Percentiles rank a stretch among this genome's conserved stretches.
Conservation (phyloP, 2,113 vertebrate species). For the Phylloscopus trochiloides region DNA sequence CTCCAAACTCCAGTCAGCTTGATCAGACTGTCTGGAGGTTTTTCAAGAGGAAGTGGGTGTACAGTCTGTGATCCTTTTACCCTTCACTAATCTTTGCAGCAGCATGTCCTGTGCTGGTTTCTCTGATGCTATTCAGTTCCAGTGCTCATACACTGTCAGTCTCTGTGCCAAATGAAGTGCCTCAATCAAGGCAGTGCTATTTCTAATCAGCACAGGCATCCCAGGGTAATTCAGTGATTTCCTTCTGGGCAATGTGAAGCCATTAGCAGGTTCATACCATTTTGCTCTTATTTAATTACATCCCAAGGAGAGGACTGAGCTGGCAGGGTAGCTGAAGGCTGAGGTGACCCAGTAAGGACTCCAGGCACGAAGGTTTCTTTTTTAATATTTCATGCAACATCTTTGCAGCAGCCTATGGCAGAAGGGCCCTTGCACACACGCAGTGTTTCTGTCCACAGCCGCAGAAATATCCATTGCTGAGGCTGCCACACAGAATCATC, state of each 20-base stretch:
- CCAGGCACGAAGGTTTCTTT: background rate
- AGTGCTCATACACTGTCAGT: background rate
- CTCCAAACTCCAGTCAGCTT: background rate
- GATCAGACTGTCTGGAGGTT: background rate
- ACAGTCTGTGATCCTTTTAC: background rate
- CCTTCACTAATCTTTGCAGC: background rate
- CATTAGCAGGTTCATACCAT: background rate
- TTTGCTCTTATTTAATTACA: conserved; percentile 51
- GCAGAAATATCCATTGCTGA: background rate
- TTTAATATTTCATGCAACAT: conserved; percentile 26
- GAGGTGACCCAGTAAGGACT: conserved; percentile 42
- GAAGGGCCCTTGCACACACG: background rate
- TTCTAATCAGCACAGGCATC: conserved; percentile 42
- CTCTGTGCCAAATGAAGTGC: conserved; percentile 21
- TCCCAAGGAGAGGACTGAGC: conserved; percentile 18
- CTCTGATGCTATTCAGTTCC: background rate
- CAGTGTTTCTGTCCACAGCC: background rate
- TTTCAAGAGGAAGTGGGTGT: background rate
- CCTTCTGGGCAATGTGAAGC: background rate
- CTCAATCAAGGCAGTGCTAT: conserved; percentile 42
- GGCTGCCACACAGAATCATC: background rate
- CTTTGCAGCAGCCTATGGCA: background rate
- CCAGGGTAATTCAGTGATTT: conserved; percentile 17
- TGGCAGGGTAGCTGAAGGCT: background rate
- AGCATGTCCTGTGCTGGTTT: background rate